A percentile compares a stretch with the other conserved stretches of the same genome.
Conservation (phyloP, 2,888 invertebrate species). For the Trichopoda pennipes region DNA sequence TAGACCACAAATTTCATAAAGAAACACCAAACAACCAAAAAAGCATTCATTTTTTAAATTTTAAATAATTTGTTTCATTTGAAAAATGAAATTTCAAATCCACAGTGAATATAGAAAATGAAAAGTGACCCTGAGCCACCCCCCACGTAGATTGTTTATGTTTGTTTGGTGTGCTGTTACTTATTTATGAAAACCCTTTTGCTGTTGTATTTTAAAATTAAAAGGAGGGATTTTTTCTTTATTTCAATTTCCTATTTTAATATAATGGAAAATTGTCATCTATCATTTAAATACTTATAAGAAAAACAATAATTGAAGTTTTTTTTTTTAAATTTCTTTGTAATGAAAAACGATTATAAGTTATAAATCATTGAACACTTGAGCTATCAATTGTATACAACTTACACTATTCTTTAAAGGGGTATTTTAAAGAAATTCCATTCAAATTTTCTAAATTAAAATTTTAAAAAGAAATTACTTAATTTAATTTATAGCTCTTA, state of each 20-base stretch:
- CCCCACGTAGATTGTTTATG: slow-evolving; percentile 37
- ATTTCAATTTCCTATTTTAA: not conserved
- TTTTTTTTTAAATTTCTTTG: not conserved
- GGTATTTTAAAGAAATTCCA: too few species aligned
- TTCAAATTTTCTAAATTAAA: too few species aligned
- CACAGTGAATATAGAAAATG: not conserved
- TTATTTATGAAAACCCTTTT: not conserved
- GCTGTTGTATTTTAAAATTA: slow-evolving; percentile 9
- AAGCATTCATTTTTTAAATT: too few species aligned
- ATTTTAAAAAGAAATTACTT: not conserved
- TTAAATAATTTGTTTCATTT: too few species aligned
- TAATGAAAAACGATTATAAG: not conserved
- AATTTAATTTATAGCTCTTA: slow-evolving; percentile 81
- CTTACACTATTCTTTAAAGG: too few species aligned
- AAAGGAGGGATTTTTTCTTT: slow-evolving; percentile 5
- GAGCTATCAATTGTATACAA: not conserved
- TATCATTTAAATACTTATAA: slow-evolving; percentile 34
- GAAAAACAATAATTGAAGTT: not conserved
- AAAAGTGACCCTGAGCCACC: not conserved
- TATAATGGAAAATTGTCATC: slow-evolving; percentile 44
- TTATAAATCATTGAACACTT: slow-evolving; percentile 59
- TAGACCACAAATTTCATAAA: too few species aligned
- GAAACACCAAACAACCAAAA: too few species aligned
- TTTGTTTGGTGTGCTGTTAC: slow-evolving; percentile 23
- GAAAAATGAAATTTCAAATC: slow-evolving; percentile 1